phyloP scores from a whole-genome alignment of 2,113 vertebrate species.

The Daubentonia madagascariensis region DNA sequence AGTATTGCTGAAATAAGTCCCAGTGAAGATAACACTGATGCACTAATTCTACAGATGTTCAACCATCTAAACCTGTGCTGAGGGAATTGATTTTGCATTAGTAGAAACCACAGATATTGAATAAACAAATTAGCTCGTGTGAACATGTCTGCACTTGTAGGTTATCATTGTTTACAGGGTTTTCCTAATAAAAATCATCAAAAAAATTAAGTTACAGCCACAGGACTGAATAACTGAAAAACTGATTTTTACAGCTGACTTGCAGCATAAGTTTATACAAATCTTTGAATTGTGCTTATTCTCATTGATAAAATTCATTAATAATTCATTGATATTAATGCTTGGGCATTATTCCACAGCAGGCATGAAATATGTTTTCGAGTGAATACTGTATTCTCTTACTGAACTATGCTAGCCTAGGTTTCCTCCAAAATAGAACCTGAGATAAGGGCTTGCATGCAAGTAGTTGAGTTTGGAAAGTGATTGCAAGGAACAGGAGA shows the following conservation, averaged over 20 bases:
- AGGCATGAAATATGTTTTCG: not conserved
- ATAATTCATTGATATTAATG: not conserved
- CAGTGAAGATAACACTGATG: not conserved
- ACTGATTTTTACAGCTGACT: not conserved
- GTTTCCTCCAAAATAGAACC: not conserved
- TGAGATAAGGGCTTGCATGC: not conserved
- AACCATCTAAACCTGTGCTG: not conserved
- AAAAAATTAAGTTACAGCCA: not conserved
- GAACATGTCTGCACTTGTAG: not conserved
- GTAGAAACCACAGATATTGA: not conserved
- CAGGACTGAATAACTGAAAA: not conserved
- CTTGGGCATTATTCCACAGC: not conserved
- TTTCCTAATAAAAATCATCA: not conserved
- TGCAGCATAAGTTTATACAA: not conserved
- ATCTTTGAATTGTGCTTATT: not conserved
- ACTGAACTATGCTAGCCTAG: not conserved
- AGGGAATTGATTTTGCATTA: not conserved
- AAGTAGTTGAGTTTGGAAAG: not conserved
- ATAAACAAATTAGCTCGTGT: not conserved
- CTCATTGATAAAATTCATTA: not conserved
- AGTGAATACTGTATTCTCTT: not conserved
- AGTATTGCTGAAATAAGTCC: not conserved
- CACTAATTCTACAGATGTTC: not conserved
- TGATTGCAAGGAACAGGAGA: not conserved
- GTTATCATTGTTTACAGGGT: not conserved